Evolutionary conservation across 2,888 invertebrate genomes (phyloP), one percentile per base, ranked within the genome.

Genomic region (Microplitis manilae): DNA sequence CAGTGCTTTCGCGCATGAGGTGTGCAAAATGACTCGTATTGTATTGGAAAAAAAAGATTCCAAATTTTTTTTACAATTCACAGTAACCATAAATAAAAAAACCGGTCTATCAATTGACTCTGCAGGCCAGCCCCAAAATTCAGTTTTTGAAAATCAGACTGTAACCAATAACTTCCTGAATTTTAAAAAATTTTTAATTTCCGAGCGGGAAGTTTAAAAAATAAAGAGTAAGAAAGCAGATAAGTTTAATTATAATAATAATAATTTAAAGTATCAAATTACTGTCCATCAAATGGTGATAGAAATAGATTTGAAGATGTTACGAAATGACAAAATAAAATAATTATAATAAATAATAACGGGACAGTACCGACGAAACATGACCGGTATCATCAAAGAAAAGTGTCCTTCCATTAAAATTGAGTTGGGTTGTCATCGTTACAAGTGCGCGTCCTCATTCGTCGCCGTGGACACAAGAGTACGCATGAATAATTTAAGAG

Each of bases 301-400:
- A 50, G 50, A 50, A 50, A 50, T 50, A 50, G 8, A 61, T 38
- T 13, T 59, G 13, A n/a, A 39, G 15, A 59, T n/a, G 62, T 39
- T 30, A 59, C 67, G 30, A 73, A 50, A 50, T 17, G 8, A 9
- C 13, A 5, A 39, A 40, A 68, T 40, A 40, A 50, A 40, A 72
- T 61, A 39, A 9, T 41, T 64, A 20, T 17, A 67, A 15, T 70
- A 17, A 67, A 69, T 41, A 65, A 50, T 39, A 69, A 50, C 68
- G 59, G 71, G 71, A 67, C 69, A 77, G 65, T 73, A 77, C 73
- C 68, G 61, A 65, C 64, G 59, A 73, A 73, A 73, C 61, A 73
- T 77, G 73, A 64, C 59, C 77, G 77, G 77, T 39, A 62, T 50
- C 73, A 77, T 77, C 73, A 77, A 77, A 73, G 77, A 69, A 38